Percentiles rank a stretch among this genome's conserved stretches.
phyloP scores from a whole-genome alignment of 2,797 vertebrate species.

The Meriones psammophilus region DNA sequence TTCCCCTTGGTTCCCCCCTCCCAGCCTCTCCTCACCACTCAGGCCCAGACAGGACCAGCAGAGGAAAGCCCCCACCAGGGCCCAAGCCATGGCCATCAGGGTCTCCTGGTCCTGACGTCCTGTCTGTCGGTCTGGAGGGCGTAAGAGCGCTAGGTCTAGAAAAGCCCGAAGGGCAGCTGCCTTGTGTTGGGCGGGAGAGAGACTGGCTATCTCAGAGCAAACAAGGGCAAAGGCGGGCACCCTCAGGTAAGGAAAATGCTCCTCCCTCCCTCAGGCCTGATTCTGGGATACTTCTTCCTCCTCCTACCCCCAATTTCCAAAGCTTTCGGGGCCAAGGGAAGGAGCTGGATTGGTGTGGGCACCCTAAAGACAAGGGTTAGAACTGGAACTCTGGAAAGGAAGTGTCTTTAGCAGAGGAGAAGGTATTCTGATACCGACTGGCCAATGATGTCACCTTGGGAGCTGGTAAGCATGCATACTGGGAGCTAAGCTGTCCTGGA shows the following conservation, averaged over 20 bases:
- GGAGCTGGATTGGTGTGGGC: neutral
- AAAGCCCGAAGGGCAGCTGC: constrained; percentile 29
- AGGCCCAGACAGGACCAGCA: constrained; percentile 58
- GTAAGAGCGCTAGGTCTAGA: neutral
- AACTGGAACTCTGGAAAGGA: neutral
- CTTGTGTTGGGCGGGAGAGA: neutral
- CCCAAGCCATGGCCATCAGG: neutral
- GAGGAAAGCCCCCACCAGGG: neutral
- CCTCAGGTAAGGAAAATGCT: constrained; percentile 49
- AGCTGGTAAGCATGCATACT: no score
- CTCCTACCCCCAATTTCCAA: neutral
- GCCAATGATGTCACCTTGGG: no score
- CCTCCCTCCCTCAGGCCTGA: constrained; percentile 59
- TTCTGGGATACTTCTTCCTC: neutral
- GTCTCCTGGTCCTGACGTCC: neutral
- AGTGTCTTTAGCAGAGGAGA: neutral
- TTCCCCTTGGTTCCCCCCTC: rapidly evolving
- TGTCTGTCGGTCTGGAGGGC: neutral
- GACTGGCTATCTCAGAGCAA: constrained; percentile 80
- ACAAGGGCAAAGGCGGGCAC: constrained; percentile 77
- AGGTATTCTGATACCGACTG: neutral
- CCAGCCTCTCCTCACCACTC: constrained; percentile 69
- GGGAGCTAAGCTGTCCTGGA: neutral
- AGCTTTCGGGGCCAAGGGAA: neutral
- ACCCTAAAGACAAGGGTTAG: neutral